These are phyloP conservation scores for Tenualosa ilisha DNA, from an alignment of 2,797 vertebrate genomes.

Conservation along the genomic window DNA sequence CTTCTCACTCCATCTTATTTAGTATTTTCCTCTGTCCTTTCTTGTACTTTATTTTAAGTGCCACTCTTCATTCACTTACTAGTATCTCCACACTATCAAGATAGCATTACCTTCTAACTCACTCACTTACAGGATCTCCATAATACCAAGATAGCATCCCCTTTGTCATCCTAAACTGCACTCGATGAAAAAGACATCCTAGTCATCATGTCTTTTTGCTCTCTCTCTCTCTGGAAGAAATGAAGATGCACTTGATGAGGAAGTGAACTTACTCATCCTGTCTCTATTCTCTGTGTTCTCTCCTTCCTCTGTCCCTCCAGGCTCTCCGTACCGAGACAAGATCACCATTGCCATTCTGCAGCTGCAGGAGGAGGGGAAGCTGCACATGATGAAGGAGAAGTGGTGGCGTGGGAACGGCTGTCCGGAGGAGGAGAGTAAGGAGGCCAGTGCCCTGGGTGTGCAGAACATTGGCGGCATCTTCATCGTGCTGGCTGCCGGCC, in stretches of 20 bases:
- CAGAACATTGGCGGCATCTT: slow-evolving; percentile 99
- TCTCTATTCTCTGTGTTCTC: not conserved
- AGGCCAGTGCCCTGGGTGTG: slow-evolving; percentile 95
- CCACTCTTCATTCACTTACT: too few relatives aligned
- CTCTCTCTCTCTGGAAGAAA: too few relatives aligned
- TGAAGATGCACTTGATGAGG: too few relatives aligned
- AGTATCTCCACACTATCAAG: too few relatives aligned
- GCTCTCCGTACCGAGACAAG: slow-evolving; percentile 96
- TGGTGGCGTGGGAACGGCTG: slow-evolving; percentile 65
- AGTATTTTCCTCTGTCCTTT: not conserved
- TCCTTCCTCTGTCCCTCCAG: slow-evolving; percentile 63
- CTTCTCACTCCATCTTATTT: too few relatives aligned
- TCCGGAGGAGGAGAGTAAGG: slow-evolving; percentile 96
- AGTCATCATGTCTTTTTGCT: too few relatives aligned
- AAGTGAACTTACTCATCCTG: not conserved
- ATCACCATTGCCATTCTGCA: slow-evolving; percentile 98
- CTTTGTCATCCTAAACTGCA: too few relatives aligned
- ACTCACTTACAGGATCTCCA: too few relatives aligned
- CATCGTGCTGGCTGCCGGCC: slow-evolving; percentile 93
- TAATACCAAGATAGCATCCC: too few relatives aligned
- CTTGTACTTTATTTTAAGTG: not conserved
- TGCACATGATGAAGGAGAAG: slow-evolving; percentile 84
- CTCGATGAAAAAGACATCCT: too few relatives aligned
- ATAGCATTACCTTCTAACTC: too few relatives aligned
- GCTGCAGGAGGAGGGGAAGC: slow-evolving; percentile 95